A percentile compares a stretch with the other conserved stretches of the same genome.
These are phyloP conservation scores for Euzetes globulus DNA, from an alignment of 2,888 invertebrate genomes.

Conservation along the genomic window DNA sequence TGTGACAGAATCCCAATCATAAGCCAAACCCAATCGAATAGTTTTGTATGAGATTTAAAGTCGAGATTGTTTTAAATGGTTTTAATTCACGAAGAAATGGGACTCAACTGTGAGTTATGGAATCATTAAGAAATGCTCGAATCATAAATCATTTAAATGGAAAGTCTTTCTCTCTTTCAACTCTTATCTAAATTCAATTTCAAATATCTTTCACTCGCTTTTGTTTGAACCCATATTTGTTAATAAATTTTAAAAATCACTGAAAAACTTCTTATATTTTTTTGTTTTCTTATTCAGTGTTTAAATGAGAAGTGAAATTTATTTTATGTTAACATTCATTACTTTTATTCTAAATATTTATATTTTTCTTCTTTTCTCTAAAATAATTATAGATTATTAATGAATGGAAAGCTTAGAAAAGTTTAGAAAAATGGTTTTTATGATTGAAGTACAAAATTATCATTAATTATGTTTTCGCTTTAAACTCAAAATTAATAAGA, in stretches of 20 bases:
- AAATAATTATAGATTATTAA: background rate
- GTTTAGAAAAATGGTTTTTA: background rate
- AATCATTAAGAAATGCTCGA: constrained; percentile 7
- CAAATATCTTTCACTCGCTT: background rate
- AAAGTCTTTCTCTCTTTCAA: background rate
- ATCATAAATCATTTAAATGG: constrained; percentile 21
- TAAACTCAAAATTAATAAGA: background rate
- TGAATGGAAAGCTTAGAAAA: background rate
- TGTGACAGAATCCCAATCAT: constrained; percentile 8
- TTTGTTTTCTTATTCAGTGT: background rate
- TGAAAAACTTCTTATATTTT: background rate
- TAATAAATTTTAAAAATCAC: background rate
- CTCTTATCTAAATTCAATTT: constrained; percentile 10
- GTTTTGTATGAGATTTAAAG: background rate
- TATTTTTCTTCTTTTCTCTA: background rate
- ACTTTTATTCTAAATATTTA: background rate
- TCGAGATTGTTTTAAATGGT: constrained; percentile 16
- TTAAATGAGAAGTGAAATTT: background rate
- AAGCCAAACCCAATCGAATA: constrained; percentile 14
- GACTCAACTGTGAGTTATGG: constrained; percentile 15
- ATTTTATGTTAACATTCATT: background rate
- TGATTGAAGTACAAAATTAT: background rate
- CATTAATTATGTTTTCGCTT: background rate
- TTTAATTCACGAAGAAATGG: constrained; percentile 3
- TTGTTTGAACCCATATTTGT: constrained; percentile 3